Percentiles rank a stretch among this genome's conserved stretches.
phyloP scores from a whole-genome alignment of 1,140 invertebrate species.

The Rhysida immarginata region DNA sequence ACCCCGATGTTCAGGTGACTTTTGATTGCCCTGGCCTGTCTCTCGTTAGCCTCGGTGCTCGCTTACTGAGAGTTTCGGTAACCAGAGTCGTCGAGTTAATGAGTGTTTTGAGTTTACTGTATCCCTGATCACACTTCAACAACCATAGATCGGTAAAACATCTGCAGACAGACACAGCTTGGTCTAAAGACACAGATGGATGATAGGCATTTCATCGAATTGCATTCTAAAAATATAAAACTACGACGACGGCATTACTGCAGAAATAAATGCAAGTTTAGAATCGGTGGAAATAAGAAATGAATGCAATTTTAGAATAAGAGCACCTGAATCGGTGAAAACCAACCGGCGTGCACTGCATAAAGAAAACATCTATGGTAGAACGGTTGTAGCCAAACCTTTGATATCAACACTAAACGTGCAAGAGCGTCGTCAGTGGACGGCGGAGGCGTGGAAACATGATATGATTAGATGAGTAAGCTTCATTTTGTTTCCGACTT shows the following conservation, averaged over 20 bases:
- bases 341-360: not conserved
- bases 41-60: too few species aligned
- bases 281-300: too few species aligned
- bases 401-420: not conserved
- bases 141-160: not conserved
- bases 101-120: not conserved
- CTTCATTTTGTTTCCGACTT: not conserved
- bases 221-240: not conserved
- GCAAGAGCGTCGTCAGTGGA: not conserved
- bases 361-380: not conserved
- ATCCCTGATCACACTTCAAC: not conserved
- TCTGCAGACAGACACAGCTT: not conserved
- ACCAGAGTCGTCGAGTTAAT: not conserved
- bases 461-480: not conserved
- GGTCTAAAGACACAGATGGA: not conserved
- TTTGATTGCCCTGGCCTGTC: too few species aligned
- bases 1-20: too few species aligned
- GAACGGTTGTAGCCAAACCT: not conserved
- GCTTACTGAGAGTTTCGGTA: not conserved
- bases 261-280: not conserved
- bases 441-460: not conserved
- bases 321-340: not conserved
- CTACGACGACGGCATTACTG: not conserved
- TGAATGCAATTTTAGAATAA: too few species aligned
- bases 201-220: not conserved